Conservation (phyloP, 2,113 vertebrate genomes). For the Actinemys pallida region DNA sequence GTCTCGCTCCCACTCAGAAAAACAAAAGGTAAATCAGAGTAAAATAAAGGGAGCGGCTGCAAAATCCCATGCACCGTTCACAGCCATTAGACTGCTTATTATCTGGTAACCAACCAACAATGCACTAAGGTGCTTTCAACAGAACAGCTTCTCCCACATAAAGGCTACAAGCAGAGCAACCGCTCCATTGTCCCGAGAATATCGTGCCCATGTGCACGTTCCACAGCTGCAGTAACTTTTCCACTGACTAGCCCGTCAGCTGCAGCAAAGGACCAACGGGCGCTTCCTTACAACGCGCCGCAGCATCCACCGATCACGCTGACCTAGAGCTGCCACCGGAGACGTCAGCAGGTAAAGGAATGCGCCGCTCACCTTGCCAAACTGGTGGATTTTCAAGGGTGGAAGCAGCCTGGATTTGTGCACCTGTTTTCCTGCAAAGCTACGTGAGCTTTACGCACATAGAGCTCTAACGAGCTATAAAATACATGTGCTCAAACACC, state of each 20-base stretch:
- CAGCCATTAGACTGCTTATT: accelerated
- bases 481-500: not conserved
- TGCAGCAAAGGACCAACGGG: no score
- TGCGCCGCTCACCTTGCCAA: not conserved
- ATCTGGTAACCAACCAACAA: no score
- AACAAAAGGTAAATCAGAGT: not conserved
- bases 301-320: not conserved
- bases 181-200: no score
- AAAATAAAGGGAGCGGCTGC: accelerated
- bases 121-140: no score
- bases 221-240: not conserved
- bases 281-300: not conserved
- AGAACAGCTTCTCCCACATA: no score
- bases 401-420: not conserved
- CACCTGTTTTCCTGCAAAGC: not conserved
- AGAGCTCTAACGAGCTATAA: not conserved
- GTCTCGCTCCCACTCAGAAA: not conserved
- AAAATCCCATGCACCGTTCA: not conserved
- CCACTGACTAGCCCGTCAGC: not conserved
- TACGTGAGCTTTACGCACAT: not conserved
- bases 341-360: not conserved
- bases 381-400: not conserved
- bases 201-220: no score
- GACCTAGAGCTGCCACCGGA: not conserved
- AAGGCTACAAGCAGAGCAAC: no score